Percentiles rank a stretch among this genome's conserved stretches.
These are phyloP conservation scores for Ladona fulva DNA, from an alignment of 1,140 invertebrate species.

Conservation along the genomic window DNA sequence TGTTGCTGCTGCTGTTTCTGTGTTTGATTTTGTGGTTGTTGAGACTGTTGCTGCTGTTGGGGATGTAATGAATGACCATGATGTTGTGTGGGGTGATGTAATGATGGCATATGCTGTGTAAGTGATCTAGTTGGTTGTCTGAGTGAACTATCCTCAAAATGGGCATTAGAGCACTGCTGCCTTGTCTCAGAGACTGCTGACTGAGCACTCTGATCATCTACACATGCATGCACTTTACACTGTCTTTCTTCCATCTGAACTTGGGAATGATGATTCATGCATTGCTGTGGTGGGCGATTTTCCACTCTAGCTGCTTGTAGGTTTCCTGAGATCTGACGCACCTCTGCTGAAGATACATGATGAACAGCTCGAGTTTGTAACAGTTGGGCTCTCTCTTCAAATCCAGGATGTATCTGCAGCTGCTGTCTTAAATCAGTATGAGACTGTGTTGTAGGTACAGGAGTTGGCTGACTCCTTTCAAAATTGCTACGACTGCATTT, in stretches of 20 bases:
- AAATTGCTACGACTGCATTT: conserved; percentile 1
- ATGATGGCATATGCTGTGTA: neutral
- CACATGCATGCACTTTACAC: neutral
- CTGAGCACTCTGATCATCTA: neutral
- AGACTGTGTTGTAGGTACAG: neutral
- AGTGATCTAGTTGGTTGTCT: neutral
- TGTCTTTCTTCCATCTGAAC: neutral
- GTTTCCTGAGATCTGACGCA: neutral
- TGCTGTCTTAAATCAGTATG: neutral
- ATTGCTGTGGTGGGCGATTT: neutral
- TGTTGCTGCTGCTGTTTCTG: conserved; percentile 27
- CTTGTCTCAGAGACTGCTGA: neutral
- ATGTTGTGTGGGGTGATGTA: neutral
- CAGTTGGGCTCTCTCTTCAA: neutral
- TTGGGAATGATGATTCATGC: neutral
- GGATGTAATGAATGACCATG: neutral
- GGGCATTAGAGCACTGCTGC: neutral
- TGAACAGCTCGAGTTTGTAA: neutral
- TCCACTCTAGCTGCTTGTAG: neutral
- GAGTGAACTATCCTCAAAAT: neutral
- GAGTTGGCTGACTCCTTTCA: neutral
- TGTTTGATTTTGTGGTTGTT: conserved; percentile 30
- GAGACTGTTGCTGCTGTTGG: conserved; percentile 14
- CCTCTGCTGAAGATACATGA: neutral
- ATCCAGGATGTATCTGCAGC: neutral